phyloP scores from a whole-genome alignment of 2,888 invertebrate species.

The Spialia ferax region DNA sequence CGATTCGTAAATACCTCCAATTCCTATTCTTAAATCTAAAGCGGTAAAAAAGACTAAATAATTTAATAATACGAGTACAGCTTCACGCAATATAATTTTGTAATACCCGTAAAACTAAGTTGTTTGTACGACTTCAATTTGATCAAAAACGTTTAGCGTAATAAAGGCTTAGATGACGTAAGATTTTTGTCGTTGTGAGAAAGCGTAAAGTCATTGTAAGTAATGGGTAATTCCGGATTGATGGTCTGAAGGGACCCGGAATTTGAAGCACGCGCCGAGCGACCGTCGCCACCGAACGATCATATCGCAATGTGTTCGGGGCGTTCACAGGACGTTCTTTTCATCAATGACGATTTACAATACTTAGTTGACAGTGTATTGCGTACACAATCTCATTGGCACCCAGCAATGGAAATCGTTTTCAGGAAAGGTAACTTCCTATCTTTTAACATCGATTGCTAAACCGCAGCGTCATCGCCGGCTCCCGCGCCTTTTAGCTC shows the following conservation, averaged over 20 bases:
- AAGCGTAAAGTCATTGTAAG: constrained; percentile 79
- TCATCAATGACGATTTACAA: constrained; percentile 47
- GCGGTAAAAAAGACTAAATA: constrained; percentile 41
- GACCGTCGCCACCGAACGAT: constrained; percentile 69
- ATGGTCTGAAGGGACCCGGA: constrained; percentile 59
- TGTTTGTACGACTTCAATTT: constrained; percentile 74
- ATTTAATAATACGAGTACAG: constrained; percentile 43
- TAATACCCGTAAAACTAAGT: constrained; percentile 63
- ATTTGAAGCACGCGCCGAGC: constrained; percentile 82
- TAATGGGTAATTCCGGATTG: constrained; percentile 79
- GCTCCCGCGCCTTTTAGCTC: constrained; percentile 70
- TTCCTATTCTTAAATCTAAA: no score
- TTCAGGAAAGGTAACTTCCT: constrained; percentile 42
- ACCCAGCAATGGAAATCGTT: constrained; percentile 60
- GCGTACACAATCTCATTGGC: constrained; percentile 49
- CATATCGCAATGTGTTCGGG: constrained; percentile 80
- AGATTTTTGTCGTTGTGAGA: constrained; percentile 66
- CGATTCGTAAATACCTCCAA: no score
- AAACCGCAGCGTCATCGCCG: constrained; percentile 75
- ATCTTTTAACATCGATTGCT: constrained; percentile 50
- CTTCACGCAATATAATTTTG: constrained; percentile 53
- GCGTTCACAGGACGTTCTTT: constrained; percentile 58
- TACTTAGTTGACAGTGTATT: constrained; percentile 48
- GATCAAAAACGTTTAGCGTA: constrained; percentile 78
- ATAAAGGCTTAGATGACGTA: constrained; percentile 73